phyloP scores from a whole-genome alignment of 1,140 invertebrate genomes.

The Meloidogyne hapla region DNA sequence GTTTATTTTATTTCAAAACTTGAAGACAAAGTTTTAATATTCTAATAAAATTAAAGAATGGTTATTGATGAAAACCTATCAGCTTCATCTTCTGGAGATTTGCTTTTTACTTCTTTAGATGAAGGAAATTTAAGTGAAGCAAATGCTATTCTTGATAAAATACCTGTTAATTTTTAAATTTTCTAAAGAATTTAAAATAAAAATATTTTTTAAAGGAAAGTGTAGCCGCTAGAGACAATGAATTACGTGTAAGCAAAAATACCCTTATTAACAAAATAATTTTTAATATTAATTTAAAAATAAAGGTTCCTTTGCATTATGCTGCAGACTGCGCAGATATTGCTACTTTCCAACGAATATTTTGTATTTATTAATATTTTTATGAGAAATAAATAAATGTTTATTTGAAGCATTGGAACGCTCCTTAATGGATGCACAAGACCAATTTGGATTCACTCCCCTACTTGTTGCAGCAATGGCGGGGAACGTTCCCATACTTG shows the following conservation, averaged over 20 bases:
- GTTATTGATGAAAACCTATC: not conserved
- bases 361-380: constrained; percentile 33
- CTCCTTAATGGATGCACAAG: constrained; percentile 59
- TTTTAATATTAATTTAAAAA: not conserved
- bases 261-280: too few relatives aligned
- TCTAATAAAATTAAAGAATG: not conserved
- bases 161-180: constrained; percentile 8
- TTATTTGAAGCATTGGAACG: constrained; percentile 39
- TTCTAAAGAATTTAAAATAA: not conserved
- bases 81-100: constrained; percentile 12
- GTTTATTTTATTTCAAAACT: not conserved
- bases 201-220: constrained; percentile 18
- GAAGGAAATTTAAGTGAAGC: constrained; percentile 23
- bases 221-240: constrained; percentile 29
- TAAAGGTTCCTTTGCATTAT: constrained; percentile 65
- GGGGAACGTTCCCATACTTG: constrained; percentile 64
- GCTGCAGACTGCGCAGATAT: constrained; percentile 66
- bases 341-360: constrained; percentile 64
- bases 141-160: constrained; percentile 28
- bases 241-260: constrained; percentile 21
- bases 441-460: constrained; percentile 53
- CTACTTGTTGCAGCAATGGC: constrained; percentile 64
- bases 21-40: not conserved
- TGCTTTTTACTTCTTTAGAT: constrained; percentile 31
- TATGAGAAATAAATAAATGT: not conserved